phyloP scores from a whole-genome alignment of 2,113 vertebrate genomes.

The Orcinus orca region DNA sequence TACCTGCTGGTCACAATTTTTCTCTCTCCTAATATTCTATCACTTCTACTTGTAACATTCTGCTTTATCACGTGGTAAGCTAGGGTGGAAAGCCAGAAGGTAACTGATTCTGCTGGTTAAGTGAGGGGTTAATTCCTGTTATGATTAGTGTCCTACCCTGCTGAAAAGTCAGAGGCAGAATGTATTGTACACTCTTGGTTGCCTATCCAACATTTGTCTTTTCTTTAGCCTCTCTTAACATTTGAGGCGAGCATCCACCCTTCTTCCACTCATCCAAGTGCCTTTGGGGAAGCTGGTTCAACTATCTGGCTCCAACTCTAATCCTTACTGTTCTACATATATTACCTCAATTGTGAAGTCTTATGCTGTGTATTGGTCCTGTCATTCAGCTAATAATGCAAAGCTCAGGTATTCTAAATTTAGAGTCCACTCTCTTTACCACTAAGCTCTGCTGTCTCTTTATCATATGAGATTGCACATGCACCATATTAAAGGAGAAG shows the following conservation, averaged over 20 bases:
- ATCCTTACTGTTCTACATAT: neutral
- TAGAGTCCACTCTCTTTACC: too few species aligned
- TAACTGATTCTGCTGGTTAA: neutral
- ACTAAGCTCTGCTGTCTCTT: neutral
- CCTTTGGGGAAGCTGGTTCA: neutral
- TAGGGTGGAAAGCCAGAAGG: rapidly evolving
- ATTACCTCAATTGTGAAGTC: neutral
- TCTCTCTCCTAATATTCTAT: neutral
- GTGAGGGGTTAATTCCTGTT: neutral
- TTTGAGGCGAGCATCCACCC: neutral
- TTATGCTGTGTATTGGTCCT: neutral
- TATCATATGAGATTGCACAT: neutral
- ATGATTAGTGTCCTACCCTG: neutral
- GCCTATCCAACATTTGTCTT: neutral
- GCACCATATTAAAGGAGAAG: neutral
- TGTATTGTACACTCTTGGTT: neutral
- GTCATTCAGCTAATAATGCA: neutral
- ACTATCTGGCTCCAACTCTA: too few species aligned
- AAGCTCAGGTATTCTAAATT: neutral
- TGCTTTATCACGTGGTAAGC: neutral
- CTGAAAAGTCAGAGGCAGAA: neutral
- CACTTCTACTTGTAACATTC: neutral
- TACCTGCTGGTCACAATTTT: neutral
- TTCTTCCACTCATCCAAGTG: neutral
- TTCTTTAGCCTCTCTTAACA: neutral